These are phyloP conservation scores for Nemoura dubitans DNA, from an alignment of 2,888 invertebrate genomes.

Conservation along the genomic window DNA sequence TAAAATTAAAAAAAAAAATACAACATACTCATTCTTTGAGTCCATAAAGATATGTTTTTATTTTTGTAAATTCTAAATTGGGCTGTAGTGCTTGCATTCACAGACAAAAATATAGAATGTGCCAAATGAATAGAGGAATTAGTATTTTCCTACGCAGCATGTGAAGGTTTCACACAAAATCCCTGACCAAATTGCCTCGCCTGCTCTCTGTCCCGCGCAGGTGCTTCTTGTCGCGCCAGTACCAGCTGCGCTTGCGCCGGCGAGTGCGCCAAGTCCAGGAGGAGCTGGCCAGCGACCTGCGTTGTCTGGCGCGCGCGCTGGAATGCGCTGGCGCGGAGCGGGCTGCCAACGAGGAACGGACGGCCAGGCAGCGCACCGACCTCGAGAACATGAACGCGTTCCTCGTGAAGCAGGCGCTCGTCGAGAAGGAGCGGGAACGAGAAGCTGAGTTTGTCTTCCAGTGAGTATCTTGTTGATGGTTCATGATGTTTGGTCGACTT, in stretches of 20 bases:
- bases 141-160: no score
- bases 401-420: constrained; percentile 42
- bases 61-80: no score
- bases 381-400: constrained; percentile 34
- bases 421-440: constrained; percentile 46
- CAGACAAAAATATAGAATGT: no score
- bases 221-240: constrained; percentile 46
- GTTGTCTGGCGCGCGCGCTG: constrained; percentile 39
- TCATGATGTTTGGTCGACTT: no score
- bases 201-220: constrained; percentile 22
- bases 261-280: constrained; percentile 46
- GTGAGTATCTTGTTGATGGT: constrained; percentile 40
- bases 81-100: no score
- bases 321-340: constrained; percentile 30
- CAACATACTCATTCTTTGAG: no score
- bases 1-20: no score
- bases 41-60: no score
- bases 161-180: no score
- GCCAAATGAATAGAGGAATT: no score
- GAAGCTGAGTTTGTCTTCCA: constrained; percentile 50
- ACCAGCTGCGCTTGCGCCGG: constrained; percentile 47
- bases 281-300: constrained; percentile 46
- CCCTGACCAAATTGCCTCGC: no score
- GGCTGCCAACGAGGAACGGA: neutral
- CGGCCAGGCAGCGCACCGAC: constrained; percentile 30